Conservation (phyloP, 1,140 invertebrate species). For the Triops cancriformis region DNA sequence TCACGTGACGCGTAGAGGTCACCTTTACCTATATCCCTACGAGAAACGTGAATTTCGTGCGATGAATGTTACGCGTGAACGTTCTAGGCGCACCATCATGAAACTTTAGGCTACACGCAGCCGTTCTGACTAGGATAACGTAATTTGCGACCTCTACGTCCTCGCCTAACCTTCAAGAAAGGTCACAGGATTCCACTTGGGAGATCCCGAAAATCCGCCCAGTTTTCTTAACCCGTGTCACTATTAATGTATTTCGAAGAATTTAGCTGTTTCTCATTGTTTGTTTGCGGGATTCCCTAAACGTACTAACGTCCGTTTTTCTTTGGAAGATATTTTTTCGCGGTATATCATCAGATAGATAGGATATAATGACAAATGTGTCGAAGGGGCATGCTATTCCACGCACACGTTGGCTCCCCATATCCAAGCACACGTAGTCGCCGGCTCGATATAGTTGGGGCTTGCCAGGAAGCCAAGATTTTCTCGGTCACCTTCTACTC, state of each 20-base stretch:
- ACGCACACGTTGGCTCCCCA: not conserved
- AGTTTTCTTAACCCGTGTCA: not conserved
- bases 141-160: not conserved
- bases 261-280: not conserved
- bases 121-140: not conserved
- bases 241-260: too few species aligned
- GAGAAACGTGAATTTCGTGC: not conserved
- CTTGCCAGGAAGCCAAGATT: not conserved
- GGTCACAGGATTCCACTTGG: not conserved
- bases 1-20: not conserved
- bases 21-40: not conserved
- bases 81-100: too few species aligned
- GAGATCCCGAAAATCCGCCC: not conserved
- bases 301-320: not conserved
- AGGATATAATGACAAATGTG: not conserved
- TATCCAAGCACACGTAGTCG: not conserved
- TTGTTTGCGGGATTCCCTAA: not conserved
- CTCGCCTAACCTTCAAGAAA: not conserved
- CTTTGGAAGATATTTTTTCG: too few species aligned
- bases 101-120: too few species aligned
- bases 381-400: not conserved
- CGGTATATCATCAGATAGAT: not conserved
- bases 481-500: not conserved
- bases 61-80: not conserved
- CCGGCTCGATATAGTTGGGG: conserved; percentile 3